Evolutionary conservation across 1,140 invertebrate genomes (phyloP), one percentile per base, ranked within the genome.

Genomic region (Cataglyphis hispanica): DNA sequence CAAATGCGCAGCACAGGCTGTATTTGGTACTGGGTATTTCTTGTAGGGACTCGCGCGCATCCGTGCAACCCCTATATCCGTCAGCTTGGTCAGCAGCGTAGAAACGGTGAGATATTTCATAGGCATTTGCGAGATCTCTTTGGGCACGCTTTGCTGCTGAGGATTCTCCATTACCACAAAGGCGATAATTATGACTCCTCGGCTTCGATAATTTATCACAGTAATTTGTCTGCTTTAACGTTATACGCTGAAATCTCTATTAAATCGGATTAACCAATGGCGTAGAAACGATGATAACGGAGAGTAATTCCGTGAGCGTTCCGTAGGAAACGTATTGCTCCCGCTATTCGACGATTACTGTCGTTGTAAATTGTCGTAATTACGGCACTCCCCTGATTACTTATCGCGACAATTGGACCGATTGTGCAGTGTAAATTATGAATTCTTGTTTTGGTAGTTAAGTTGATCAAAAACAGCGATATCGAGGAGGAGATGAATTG

Each of bases 21-120:
- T 88, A 88, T 89, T 89, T 88, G 81, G 81, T 46, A 46, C 25
- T 3, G 53, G 43, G 40, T 60, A 76, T 58, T 66, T 74, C 67
- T 77, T 77, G 37, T 11, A 8, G 16, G 7, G 2, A 40, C 0
- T 53, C 50, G 31, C 13, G 8, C n/a, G 8, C 43, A 25, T 46
- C 64, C 64, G 13, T 50, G 67, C 74, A 74, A 34, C 60, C 31
- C 31, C 50, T n/a, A 56, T 46, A 56, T 19, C 7, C 56, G 5
- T 56, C 58, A 19, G 50, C 0, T 72, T 58, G 27, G 3, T 56
- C 63, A 53, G 22, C 40, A 19, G 25, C 85, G 43, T 70, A 61
- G 40, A 56, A 70, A 58, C 19, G 19, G 1, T 37, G 56, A 64
- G 40, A 56, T 50, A 50, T 50, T 60, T 87, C 22, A 27, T 34